These are phyloP conservation scores for Enoplosus armatus DNA, from an alignment of 2,797 vertebrate genomes.

Conservation along the genomic window DNA sequence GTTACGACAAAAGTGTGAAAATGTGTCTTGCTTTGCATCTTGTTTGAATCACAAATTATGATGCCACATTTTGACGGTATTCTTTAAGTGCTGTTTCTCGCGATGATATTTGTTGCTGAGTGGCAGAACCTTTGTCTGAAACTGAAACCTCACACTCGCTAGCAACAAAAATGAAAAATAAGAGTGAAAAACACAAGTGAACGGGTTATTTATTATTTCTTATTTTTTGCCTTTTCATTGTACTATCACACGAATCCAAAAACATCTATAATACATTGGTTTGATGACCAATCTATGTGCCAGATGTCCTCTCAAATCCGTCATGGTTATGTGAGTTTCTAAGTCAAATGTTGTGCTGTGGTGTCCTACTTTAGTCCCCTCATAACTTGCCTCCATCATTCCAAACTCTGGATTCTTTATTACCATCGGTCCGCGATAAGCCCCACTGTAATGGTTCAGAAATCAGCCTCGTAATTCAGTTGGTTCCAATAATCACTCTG, in stretches of 20 bases:
- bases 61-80: conserved; percentile 4
- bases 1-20: conserved; percentile 34
- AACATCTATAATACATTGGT: background rate
- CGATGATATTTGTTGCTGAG: conserved; percentile 10
- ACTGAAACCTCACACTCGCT: conserved; percentile 4
- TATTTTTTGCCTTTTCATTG: background rate
- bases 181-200: background rate
- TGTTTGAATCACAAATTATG: conserved; percentile 45
- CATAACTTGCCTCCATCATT: conserved; percentile 64
- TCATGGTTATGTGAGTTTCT: conserved; percentile 23
- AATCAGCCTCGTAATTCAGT: conserved; percentile 77
- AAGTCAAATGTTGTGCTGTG: conserved; percentile 31
- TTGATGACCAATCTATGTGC: background rate
- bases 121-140: conserved; percentile 28
- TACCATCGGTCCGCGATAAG: conserved; percentile 74
- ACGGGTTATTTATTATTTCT: too few species aligned
- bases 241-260: background rate
- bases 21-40: conserved; percentile 34
- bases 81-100: background rate
- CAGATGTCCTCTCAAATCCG: conserved; percentile 22
- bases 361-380: conserved; percentile 52
- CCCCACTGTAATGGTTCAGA: conserved; percentile 73
- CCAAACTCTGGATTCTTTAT: conserved; percentile 71
- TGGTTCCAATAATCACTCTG: conserved; percentile 81
- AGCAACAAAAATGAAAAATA: conserved; percentile 23